These are phyloP conservation scores for Drosophila mayaguana DNA, from an alignment of 2,888 invertebrate genomes.

Conservation along the genomic window DNA sequence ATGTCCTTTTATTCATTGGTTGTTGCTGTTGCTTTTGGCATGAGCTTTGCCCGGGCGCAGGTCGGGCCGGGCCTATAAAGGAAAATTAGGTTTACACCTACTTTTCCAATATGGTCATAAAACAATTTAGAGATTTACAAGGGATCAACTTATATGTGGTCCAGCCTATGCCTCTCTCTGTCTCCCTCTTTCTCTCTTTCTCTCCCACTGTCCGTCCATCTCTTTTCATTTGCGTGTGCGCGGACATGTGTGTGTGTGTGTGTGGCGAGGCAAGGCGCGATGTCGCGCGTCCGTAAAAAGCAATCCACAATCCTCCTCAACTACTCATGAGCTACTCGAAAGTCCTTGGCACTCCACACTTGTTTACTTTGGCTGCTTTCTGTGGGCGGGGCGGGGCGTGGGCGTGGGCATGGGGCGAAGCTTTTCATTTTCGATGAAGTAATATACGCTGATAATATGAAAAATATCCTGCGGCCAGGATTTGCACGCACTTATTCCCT, in stretches of 20 bases:
- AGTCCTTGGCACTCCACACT: constrained; percentile 43
- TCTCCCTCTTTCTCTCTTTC: no score
- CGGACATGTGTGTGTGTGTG: constrained; percentile 21
- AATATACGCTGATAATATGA: constrained; percentile 78
- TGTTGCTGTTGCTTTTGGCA: not conserved
- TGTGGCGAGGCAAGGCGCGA: constrained; percentile 45
- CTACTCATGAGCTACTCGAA: constrained; percentile 27
- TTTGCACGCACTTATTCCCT: constrained; percentile 80
- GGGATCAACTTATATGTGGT: constrained; percentile 66
- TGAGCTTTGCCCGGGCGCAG: constrained; percentile 43
- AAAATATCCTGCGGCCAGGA: constrained; percentile 75
- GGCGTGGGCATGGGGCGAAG: constrained; percentile 18
- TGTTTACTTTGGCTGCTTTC: constrained; percentile 55
- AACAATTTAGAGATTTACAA: constrained; percentile 79
- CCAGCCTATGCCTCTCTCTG: constrained; percentile 20
- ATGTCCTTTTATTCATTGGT: constrained; percentile 52
- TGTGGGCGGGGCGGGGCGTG: not conserved
- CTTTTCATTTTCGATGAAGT: constrained; percentile 73
- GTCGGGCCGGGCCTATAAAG: constrained; percentile 53
- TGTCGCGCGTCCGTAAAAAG: constrained; percentile 42
- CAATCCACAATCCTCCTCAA: constrained; percentile 45
- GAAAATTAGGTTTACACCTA: constrained; percentile 80
- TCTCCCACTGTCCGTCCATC: not conserved
- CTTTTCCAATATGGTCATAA: constrained; percentile 74
- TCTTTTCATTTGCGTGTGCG: constrained; percentile 1